Conservation (phyloP, 2,113 vertebrate species). For the Bubalus kerabau region DNA sequence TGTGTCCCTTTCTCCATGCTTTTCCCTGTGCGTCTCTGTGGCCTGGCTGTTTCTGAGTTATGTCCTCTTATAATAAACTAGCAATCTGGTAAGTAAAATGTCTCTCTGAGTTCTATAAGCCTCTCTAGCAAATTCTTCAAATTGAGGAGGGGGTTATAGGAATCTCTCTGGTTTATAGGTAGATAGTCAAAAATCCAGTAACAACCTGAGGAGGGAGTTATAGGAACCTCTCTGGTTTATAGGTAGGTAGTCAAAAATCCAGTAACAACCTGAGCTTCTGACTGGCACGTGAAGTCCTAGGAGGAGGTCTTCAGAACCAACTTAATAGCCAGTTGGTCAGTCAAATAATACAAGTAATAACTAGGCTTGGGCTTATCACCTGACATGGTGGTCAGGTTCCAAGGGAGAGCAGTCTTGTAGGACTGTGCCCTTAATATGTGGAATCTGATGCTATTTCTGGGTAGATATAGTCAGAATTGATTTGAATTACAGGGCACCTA, state of each 20-base stretch:
- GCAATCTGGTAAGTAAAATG: neutral
- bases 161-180: neutral
- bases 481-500: neutral
- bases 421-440: neutral
- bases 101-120: neutral
- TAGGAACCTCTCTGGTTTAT: neutral
- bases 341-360: neutral
- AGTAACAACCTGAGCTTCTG: neutral
- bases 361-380: neutral
- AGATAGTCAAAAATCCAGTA: neutral
- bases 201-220: neutral
- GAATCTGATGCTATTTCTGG: neutral
- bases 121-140: neutral
- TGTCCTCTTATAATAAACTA: neutral
- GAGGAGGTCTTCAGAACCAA: neutral
- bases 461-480: neutral
- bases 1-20: neutral
- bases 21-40: neutral
- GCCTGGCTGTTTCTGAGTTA: neutral
- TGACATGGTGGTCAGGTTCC: too few species aligned
- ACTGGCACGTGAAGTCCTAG: neutral
- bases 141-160: neutral
- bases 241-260: neutral
- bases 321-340: neutral
- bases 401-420: neutral